Conservation (phyloP, 2,888 invertebrate species). For the Nymphalis urticae region DNA sequence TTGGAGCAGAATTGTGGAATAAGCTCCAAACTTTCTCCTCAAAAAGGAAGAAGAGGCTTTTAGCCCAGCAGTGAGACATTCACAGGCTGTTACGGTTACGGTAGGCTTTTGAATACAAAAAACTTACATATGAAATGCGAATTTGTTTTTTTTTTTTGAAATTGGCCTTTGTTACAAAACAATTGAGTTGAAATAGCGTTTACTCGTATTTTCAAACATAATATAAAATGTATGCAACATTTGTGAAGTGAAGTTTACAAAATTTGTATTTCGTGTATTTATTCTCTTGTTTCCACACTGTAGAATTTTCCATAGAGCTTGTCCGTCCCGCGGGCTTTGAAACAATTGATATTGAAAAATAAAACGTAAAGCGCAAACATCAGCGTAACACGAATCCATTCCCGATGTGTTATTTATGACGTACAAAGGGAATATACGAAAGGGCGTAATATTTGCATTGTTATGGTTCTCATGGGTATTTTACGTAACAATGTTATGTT, state of each 20-base stretch:
- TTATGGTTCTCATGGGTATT: slow-evolving; percentile 19
- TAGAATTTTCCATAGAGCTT: not conserved
- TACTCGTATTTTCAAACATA: not conserved
- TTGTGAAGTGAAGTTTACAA: not conserved
- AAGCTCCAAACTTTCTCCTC: no score
- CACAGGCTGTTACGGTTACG: no score
- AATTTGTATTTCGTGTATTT: not conserved
- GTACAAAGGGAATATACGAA: slow-evolving; percentile 20
- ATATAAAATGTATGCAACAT: not conserved
- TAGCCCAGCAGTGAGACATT: no score
- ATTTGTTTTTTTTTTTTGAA: no score
- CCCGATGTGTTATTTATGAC: slow-evolving; percentile 27
- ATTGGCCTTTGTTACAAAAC: no score
- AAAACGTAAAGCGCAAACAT: slow-evolving; percentile 18
- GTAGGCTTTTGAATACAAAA: no score
- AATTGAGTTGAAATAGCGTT: no score
- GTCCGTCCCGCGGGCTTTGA: slow-evolving; percentile 20
- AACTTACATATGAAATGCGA: no score
- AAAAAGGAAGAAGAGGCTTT: no score
- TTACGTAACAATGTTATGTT: slow-evolving; percentile 6
- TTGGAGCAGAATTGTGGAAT: no score
- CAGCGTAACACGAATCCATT: slow-evolving; percentile 17
- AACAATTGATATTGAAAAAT: slow-evolving; percentile 25
- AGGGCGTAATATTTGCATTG: slow-evolving; percentile 23
- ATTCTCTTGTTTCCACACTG: not conserved